A percentile compares a stretch with the other conserved stretches of the same genome.
phyloP scores from a whole-genome alignment of 1,140 invertebrate species.

The Anastatus disparis region DNA sequence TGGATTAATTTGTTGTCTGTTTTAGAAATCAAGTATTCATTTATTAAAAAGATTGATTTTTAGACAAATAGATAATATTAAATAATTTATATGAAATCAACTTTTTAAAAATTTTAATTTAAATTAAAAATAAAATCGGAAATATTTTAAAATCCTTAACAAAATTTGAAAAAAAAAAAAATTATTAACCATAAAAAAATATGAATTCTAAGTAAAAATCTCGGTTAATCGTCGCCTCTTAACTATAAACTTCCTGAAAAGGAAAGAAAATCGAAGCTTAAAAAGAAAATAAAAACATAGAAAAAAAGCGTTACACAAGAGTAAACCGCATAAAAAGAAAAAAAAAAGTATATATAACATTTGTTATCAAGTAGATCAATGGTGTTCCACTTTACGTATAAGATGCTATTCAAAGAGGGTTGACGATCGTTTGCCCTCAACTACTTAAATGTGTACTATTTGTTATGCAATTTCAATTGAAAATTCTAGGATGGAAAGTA shows the following conservation, averaged over 20 bases:
- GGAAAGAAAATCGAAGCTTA: no score
- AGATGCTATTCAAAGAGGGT: not conserved
- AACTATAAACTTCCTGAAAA: not conserved
- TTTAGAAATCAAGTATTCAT: no score
- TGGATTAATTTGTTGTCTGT: no score
- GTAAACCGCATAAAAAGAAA: slow-evolving; percentile 20
- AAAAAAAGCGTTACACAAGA: slow-evolving; percentile 12
- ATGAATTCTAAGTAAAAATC: not conserved
- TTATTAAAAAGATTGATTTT: no score
- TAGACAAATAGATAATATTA: no score
- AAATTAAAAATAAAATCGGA: not conserved
- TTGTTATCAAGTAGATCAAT: slow-evolving; percentile 12
- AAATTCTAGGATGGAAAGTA: no score
- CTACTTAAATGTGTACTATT: not conserved
- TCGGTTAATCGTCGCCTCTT: not conserved
- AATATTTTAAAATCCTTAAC: not conserved
- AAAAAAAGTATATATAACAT: no score
- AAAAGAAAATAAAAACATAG: no score
- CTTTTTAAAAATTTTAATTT: no score
- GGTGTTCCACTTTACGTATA: slow-evolving; percentile 20
- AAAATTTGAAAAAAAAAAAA: no score
- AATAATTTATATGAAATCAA: no score
- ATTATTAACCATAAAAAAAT: no score
- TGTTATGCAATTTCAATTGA: not conserved
- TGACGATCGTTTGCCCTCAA: not conserved